Conservation (phyloP, 2,888 invertebrate genomes). For the Dryobotodes eremita region DNA sequence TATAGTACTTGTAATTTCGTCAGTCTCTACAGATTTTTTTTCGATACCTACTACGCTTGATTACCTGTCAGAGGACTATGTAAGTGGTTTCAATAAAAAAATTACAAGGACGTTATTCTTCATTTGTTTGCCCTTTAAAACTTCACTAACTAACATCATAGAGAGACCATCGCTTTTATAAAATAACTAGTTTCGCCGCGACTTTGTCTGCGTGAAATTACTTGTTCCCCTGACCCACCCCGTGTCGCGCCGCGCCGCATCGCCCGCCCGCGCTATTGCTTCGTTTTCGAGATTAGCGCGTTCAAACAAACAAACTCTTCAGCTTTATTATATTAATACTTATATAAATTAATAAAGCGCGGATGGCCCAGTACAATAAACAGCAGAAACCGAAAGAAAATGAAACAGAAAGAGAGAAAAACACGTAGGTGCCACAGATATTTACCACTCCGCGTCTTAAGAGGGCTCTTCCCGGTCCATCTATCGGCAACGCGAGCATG, state of each 20-base stretch:
- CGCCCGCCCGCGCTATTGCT: too few species aligned
- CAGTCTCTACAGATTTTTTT: too few species aligned
- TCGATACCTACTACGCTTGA: neutral
- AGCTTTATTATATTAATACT: too few species aligned
- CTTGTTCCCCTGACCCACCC: too few species aligned
- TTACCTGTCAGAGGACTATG: neutral
- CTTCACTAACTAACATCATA: neutral
- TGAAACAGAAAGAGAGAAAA: slow-evolving; percentile 16
- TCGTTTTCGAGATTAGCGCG: neutral
- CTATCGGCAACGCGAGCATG: too few species aligned
- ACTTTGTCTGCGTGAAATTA: too few species aligned
- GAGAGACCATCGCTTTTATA: neutral
- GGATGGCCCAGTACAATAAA: neutral
- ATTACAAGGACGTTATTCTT: neutral
- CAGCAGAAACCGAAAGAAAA: neutral
- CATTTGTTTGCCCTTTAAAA: neutral
- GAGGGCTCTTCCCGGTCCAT: too few species aligned
- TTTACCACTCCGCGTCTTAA: too few species aligned
- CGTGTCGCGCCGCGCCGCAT: too few species aligned
- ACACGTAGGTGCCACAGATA: slow-evolving; percentile 7
- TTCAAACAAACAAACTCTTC: neutral
- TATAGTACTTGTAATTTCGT: neutral
- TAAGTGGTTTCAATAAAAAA: neutral
- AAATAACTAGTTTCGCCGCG: neutral
- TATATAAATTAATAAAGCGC: neutral